phyloP scores from a whole-genome alignment of 2,797 vertebrate species.

The Cheirogaleus major region DNA sequence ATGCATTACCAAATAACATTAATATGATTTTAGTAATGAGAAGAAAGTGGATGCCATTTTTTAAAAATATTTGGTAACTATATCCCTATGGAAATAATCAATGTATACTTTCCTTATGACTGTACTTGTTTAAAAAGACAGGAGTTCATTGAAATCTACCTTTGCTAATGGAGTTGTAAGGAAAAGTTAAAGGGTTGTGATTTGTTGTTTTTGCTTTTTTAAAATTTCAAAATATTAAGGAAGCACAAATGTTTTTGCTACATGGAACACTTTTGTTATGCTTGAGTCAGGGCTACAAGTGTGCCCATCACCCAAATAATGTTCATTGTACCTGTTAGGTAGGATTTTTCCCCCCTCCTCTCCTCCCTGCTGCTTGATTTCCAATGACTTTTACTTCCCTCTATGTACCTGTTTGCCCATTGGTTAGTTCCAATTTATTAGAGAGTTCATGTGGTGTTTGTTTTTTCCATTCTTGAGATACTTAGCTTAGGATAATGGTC shows the following conservation, averaged over 20 bases:
- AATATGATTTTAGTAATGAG: slow-evolving; percentile 13
- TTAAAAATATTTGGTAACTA: slow-evolving; percentile 27
- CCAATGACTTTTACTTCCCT: not conserved
- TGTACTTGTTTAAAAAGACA: not conserved
- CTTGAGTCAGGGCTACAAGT: not conserved
- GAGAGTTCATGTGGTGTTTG: not conserved
- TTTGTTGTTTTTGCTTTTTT: slow-evolving; percentile 7
- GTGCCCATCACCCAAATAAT: not conserved
- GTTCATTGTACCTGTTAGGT: too few species aligned
- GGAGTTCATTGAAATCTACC: slow-evolving; percentile 22
- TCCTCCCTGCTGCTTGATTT: not conserved
- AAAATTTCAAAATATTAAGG: not conserved
- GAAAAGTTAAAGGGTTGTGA: not conserved
- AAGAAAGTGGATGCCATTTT: slow-evolving; percentile 15
- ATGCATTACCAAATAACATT: not conserved
- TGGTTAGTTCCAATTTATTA: not conserved
- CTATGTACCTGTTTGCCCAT: not conserved
- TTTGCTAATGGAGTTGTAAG: slow-evolving; percentile 10
- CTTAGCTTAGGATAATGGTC: not conserved
- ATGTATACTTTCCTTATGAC: slow-evolving; percentile 7
- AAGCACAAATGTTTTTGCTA: not conserved
- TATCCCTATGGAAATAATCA: not conserved
- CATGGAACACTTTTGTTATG: not conserved
- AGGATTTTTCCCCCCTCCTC: not conserved
- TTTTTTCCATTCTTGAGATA: not conserved